Base-by-base conservation (phyloP, 2,113 vertebrate genomes). In the Channa maculata region DNA sequence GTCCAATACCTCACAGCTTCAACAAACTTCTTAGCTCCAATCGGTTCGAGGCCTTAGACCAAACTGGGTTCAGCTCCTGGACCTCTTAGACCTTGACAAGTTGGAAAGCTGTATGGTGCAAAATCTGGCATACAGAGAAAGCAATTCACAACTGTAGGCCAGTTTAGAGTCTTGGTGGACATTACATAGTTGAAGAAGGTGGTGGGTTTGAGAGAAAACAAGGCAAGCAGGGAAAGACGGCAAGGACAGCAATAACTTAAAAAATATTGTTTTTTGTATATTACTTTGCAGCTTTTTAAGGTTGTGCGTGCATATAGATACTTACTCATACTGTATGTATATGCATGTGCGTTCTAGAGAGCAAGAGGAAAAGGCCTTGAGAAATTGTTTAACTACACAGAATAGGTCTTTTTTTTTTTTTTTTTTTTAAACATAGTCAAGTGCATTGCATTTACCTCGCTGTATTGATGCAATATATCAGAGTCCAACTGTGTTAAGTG, bases 241-340 rank as follows among this genome's bases (percentile, higher is more conserved):
- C 74, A 83, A 72, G 65, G 65, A 64, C 46, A 79, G 70, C 71
- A 79, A 77, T 78, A 75, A 83, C 50, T 83, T 82, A 84, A 78
- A 73, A 73, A 41, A 57, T 67, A 71, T 9, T 67, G 55, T 57
- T 60, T 63, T 24, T 39, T 62, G 67, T 81, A 46, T 79, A 76
- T 65, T 66, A 8, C 48, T 80, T 60, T 86, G 75, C 73, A 90
- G 84, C 75, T 86, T 90, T 24, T 65, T 72, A 77, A 69, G 75
- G 62, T 87, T 92, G 82, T 90, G 88, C 77, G 81, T 88, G 85
- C 82, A 86, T 79, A 82, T 86, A 84, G 88, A 91, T 84, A 92
- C 71, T 69, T 45, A 79, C 69, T 74, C 69, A 12, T 59, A 80
- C 43, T 67, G 65, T 84, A 76, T 71, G 61, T 78, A 77, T 86